phyloP scores from a whole-genome alignment of 1,140 invertebrate genomes.

The Anadara kagoshimensis region DNA sequence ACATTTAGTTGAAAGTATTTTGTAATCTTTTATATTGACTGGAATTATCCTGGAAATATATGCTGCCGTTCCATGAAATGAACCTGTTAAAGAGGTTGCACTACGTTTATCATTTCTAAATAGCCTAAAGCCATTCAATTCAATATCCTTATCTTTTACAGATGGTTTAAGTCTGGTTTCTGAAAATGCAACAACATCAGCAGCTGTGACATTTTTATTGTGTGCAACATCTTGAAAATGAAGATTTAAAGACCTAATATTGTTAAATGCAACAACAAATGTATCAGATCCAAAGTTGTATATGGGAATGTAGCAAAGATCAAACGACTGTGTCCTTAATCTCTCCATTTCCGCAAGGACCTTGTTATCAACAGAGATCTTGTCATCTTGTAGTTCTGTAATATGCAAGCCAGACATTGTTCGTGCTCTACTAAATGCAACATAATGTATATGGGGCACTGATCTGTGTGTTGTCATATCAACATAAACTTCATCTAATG shows the following conservation, averaged over 20 bases:
- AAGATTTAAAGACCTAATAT: slow-evolving; percentile 7
- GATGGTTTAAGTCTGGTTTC: slow-evolving; percentile 1
- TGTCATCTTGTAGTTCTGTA: neutral
- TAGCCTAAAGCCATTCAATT: slow-evolving; percentile 9
- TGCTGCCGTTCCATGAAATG: no score
- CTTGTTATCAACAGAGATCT: neutral
- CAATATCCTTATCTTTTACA: slow-evolving; percentile 11
- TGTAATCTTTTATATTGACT: neutral
- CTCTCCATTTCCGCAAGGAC: slow-evolving; percentile 2
- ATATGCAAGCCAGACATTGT: neutral
- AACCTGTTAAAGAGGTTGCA: neutral
- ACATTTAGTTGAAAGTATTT: neutral
- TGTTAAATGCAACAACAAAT: neutral
- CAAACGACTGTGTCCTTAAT: neutral
- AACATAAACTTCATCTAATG: slow-evolving; percentile 11
- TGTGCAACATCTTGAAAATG: slow-evolving; percentile 1
- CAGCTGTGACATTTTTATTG: neutral
- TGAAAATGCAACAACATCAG: slow-evolving; percentile 4
- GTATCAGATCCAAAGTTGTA: neutral
- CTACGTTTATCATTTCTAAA: neutral
- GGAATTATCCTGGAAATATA: neutral
- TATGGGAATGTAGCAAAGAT: neutral
- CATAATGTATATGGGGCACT: no score
- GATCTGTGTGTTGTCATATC: slow-evolving; percentile 19
- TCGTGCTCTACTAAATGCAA: slow-evolving; percentile 16